phyloP scores from a whole-genome alignment of 2,797 vertebrate species.

The Galagoides demidoff region DNA sequence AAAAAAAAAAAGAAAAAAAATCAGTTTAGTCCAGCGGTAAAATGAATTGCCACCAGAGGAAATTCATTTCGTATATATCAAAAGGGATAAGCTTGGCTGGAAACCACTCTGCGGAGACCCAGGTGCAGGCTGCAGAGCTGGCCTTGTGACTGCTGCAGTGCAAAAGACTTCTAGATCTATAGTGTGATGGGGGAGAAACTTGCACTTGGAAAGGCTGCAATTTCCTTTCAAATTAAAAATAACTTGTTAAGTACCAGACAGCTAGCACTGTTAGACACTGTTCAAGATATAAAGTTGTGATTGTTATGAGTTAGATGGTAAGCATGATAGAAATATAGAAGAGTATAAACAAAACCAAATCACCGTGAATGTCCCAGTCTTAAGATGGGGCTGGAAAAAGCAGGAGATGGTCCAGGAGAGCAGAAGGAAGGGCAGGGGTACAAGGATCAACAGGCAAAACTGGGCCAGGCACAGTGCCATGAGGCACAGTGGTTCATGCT shows the following conservation, averaged over 20 bases:
- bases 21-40: neutral
- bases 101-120: neutral
- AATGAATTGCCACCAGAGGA: neutral
- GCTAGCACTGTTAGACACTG: neutral
- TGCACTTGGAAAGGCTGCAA: neutral
- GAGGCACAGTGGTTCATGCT: too few relatives aligned
- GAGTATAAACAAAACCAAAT: neutral
- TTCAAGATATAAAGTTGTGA: neutral
- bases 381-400: neutral
- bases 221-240: slow-evolving; percentile 33
- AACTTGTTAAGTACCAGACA: neutral
- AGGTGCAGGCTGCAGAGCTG: neutral
- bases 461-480: too few relatives aligned
- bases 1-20: neutral
- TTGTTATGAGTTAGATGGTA: neutral
- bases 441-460: neutral
- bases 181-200: neutral
- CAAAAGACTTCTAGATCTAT: neutral
- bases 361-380: neutral
- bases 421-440: neutral
- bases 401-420: neutral
- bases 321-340: neutral
- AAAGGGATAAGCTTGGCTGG: neutral
- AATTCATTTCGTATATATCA: neutral
- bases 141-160: neutral